Evolutionary conservation across 2,113 vertebrate species (phyloP).

Genomic region (Sceloporus tristichus): DNA sequence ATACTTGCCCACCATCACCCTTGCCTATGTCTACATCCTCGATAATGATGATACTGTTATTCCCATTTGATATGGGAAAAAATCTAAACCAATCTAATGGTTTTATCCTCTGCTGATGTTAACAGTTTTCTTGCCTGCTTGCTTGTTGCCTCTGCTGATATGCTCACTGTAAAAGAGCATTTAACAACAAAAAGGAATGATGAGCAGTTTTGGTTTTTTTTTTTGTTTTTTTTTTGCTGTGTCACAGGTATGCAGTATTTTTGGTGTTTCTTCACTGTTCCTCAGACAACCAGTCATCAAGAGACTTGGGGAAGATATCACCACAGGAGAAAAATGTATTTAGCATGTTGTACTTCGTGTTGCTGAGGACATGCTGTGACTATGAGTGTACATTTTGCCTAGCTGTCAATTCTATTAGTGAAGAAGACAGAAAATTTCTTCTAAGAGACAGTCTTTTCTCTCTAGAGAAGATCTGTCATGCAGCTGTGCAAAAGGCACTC

Average conservation of each 20-base stretch:
- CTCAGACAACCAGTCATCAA: neutral
- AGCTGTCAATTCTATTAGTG: neutral
- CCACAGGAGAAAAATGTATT: constrained; percentile 25
- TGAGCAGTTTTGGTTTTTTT: neutral
- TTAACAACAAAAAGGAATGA: neutral
- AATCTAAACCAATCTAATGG: neutral
- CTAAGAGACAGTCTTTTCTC: constrained; percentile 4
- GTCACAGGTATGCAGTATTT: constrained; percentile 4
- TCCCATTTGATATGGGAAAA: neutral
- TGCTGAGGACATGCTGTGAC: neutral
- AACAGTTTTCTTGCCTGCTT: neutral
- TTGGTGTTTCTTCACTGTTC: constrained; percentile 24
- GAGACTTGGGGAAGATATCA: constrained; percentile 5
- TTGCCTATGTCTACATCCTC: too few species aligned
- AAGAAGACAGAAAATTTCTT: constrained; percentile 20
- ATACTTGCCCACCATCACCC: neutral
- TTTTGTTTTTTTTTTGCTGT: neutral
- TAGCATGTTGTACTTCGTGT: neutral
- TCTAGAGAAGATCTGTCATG: neutral
- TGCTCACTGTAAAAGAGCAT: neutral
- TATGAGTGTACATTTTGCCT: neutral
- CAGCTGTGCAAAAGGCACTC: neutral
- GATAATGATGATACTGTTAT: neutral
- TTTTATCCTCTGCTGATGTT: neutral
- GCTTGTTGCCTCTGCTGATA: neutral